Evolutionary conservation across 2,113 vertebrate species (phyloP).

Genomic region (Upupa epops): DNA sequence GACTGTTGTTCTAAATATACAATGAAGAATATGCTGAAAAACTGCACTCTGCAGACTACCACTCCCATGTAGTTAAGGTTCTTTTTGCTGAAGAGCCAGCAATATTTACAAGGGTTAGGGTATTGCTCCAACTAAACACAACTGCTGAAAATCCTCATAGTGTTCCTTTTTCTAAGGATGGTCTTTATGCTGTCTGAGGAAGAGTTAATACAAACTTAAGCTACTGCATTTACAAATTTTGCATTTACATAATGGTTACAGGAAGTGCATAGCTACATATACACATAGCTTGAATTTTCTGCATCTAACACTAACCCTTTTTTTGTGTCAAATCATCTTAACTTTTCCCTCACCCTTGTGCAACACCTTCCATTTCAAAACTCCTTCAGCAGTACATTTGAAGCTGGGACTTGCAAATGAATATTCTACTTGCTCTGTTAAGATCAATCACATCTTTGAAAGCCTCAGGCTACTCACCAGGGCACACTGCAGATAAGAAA

Average conservation of each 20-base stretch:
- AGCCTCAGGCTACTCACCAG: neutral
- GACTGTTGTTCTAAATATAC: neutral
- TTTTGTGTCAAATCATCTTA: neutral
- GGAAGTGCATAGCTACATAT: neutral
- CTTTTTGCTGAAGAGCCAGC: neutral
- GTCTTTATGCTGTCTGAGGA: neutral
- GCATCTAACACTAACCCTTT: neutral
- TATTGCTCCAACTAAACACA: neutral
- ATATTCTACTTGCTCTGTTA: neutral
- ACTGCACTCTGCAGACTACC: too few relatives aligned
- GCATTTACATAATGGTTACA: neutral
- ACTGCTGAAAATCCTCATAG: neutral
- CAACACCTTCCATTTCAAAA: neutral
- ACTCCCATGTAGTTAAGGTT: neutral
- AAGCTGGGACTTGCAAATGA: neutral
- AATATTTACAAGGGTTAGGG: neutral
- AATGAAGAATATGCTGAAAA: neutral
- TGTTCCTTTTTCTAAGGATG: neutral
- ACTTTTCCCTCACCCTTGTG: neutral
- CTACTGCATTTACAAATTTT: neutral
- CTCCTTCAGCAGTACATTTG: neutral
- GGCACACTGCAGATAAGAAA: neutral
- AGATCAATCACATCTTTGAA: neutral
- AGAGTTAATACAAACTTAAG: neutral
- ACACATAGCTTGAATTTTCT: neutral